These are phyloP conservation scores for Melinaea marsaeus DNA, from an alignment of 2,888 invertebrate genomes.

Conservation along the genomic window DNA sequence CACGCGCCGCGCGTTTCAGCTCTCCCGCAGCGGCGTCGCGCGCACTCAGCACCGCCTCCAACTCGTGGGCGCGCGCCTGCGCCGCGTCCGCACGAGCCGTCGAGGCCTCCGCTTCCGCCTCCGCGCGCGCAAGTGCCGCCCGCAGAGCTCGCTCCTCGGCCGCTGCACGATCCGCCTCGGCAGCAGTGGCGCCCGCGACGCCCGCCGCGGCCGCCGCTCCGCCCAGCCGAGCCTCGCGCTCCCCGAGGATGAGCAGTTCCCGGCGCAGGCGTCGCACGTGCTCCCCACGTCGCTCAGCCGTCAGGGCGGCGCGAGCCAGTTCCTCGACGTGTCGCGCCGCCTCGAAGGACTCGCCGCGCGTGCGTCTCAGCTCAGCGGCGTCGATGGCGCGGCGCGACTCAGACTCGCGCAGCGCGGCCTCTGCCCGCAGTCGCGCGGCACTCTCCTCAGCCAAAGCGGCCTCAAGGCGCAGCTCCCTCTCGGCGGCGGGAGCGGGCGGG, in stretches of 20 bases:
- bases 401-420: conserved; percentile 59
- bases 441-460: conserved; percentile 42
- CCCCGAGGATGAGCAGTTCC: conserved; percentile 64
- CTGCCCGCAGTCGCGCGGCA: conserved; percentile 37
- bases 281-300: conserved; percentile 63
- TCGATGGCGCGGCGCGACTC: conserved; percentile 61
- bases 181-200: conserved; percentile 29
- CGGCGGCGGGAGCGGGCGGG: conserved; percentile 37
- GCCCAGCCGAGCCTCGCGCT: conserved; percentile 58
- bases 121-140: conserved; percentile 40
- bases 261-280: conserved; percentile 64
- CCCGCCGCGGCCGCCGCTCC: conserved; percentile 40
- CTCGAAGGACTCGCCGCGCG: conserved; percentile 57
- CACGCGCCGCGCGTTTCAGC: conserved; percentile 68
- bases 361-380: conserved; percentile 59
- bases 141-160: conserved; percentile 77
- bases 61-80: conserved; percentile 43
- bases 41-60: conserved; percentile 63
- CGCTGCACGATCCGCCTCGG: conserved; percentile 63
- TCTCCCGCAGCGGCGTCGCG: conserved; percentile 67
- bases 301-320: conserved; percentile 52
- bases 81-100: conserved; percentile 55
- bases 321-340: conserved; percentile 61
- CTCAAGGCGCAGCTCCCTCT: conserved; percentile 39
- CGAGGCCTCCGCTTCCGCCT: conserved; percentile 34